Evolutionary conservation across 2,888 invertebrate species (phyloP), one percentile per base, ranked within the genome.

Genomic region (Agrotis exclamationis): DNA sequence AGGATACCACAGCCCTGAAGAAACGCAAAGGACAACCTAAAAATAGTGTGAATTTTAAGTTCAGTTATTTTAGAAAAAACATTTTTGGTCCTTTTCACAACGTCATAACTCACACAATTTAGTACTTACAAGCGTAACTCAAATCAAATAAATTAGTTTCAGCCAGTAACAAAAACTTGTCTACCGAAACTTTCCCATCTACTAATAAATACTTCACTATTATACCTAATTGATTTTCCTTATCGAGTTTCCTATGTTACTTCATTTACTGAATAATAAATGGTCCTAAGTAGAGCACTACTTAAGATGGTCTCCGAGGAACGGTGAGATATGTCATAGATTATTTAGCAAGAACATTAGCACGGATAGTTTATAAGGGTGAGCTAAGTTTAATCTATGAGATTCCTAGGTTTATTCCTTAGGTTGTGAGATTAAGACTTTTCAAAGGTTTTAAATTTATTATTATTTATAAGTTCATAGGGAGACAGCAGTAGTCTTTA

Each of bases 311-410:
- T 47, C 79, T 64, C 82, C 1, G 9, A 47, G 66, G 79, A 64
- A 28, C 39, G 44, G 59, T 20, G 54, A 80, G 54, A 80, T 57
- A 57, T 51, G 54, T 72, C 67, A 59, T 68, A 82, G 73, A 67
- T 78, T 78, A 79, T 79, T 62, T 63, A 82, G 28, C 51, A 53
- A 53, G 54, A 58, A 68, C 50, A 67, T 80, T 56, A 65, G 33
- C 39, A 39, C 24, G 22, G 51, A 22, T 54, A 63, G 63, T 51
- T 63, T 28, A 39, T 63, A 60, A 60, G 56, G 54, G 56, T 22
- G 20, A 60, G 28, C 56, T 67, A 53, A 54, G 57, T 64, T 50
- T 51, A 71, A 58, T 56, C 59, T 63, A 48, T 20, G 20, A 51
- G 51, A 63, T 59, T 22, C 22, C 24, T 22, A 53, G 53, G 39